Percentiles rank a stretch among this genome's conserved stretches.
phyloP scores from a whole-genome alignment of 2,888 invertebrate genomes.

The Macrostomum cliftonense region DNA sequence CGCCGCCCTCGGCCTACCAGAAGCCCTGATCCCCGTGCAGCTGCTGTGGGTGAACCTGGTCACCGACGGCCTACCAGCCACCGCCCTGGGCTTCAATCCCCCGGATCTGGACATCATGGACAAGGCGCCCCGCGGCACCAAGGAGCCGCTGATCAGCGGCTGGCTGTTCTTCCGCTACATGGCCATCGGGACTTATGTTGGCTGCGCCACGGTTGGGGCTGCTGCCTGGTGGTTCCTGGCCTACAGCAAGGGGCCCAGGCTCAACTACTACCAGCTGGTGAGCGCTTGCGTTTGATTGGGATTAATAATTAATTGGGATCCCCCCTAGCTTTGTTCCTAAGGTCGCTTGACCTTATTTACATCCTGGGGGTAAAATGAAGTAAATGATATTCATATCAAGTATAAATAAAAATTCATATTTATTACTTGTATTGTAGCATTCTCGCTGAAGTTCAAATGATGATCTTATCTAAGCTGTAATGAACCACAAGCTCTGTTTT shows the following conservation, averaged over 20 bases:
- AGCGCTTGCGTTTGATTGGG: too few relatives aligned
- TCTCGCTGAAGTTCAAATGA: too few relatives aligned
- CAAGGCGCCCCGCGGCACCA: conserved; percentile 88
- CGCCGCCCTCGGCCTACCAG: conserved; percentile 94
- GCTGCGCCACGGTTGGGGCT: conserved; percentile 92
- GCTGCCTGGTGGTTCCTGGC: conserved; percentile 99
- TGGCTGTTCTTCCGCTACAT: conserved; percentile 99
- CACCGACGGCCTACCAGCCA: conserved; percentile 82
- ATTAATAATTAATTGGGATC: too few relatives aligned
- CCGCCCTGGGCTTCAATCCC: conserved; percentile 98
- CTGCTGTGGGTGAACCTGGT: conserved; percentile 99
- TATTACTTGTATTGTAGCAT: too few relatives aligned
- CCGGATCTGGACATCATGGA: conserved; percentile 99
- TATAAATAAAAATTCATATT: too few relatives aligned
- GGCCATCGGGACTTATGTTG: conserved; percentile 56
- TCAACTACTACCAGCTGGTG: conserved; percentile 74
- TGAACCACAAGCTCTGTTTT: too few relatives aligned
- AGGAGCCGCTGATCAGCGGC: conserved; percentile 92
- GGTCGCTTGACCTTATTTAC: too few relatives aligned
- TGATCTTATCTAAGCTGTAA: too few relatives aligned
- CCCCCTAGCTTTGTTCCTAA: too few relatives aligned
- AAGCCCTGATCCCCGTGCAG: conserved; percentile 97
- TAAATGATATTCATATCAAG: too few relatives aligned
- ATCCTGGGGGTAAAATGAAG: too few relatives aligned
- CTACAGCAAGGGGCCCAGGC: conserved; percentile 72